These are phyloP conservation scores for Laterallus jamaicensis DNA, from an alignment of 2,113 vertebrate species.

Conservation along the genomic window DNA sequence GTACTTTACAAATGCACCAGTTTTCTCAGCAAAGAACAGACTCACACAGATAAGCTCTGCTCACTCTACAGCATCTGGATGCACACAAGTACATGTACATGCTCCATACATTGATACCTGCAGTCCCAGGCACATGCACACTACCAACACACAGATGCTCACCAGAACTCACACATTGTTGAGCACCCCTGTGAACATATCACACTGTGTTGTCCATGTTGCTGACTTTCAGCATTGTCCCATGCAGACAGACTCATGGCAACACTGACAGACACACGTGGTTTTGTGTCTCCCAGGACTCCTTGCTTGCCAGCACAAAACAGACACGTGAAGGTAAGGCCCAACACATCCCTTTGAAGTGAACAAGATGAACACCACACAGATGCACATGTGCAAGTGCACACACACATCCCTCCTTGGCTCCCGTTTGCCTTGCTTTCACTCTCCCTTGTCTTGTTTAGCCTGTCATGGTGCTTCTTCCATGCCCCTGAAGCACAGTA, in stretches of 20 bases:
- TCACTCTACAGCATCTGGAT: not conserved
- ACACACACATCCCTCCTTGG: not conserved
- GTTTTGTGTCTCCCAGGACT: not conserved
- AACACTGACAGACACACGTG: fast-evolving
- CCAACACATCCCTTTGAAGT: not conserved
- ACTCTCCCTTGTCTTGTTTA: not conserved
- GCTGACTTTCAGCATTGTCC: not conserved
- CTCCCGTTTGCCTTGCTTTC: not conserved
- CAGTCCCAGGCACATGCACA: not conserved
- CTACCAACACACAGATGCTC: not conserved
- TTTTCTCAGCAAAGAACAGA: not conserved
- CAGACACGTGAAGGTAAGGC: not conserved
- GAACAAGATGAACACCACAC: not conserved
- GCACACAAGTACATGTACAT: not conserved
- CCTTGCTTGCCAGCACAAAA: not conserved
- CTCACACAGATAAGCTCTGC: fast-evolving
- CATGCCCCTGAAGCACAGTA: not conserved
- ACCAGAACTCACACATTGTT: not conserved
- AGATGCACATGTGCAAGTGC: fast-evolving
- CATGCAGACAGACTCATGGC: not conserved
- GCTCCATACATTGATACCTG: not conserved
- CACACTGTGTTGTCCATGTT: not conserved
- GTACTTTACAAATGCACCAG: not conserved
- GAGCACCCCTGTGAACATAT: not conserved
- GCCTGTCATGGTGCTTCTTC: not conserved